Evolutionary conservation across 1,140 invertebrate species (phyloP).

Genomic region (Oryctes rhinoceros): DNA sequence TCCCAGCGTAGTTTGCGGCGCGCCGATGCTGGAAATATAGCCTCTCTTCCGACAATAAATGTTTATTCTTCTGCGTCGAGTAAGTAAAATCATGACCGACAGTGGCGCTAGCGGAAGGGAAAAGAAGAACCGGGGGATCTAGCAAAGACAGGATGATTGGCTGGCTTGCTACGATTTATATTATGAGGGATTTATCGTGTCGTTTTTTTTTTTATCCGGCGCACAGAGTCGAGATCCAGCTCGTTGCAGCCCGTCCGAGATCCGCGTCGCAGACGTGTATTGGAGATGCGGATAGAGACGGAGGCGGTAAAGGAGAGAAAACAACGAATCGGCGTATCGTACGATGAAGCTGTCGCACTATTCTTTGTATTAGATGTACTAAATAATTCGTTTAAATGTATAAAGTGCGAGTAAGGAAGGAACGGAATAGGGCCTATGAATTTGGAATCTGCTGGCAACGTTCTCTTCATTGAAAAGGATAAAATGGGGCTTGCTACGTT

Average conservation of each 20-base stretch:
- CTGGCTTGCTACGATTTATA: conserved; percentile 52
- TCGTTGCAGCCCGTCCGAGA: conserved; percentile 4
- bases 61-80: conserved; percentile 38
- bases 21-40: neutral
- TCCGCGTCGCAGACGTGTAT: neutral
- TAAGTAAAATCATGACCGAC: conserved; percentile 39
- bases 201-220: conserved; percentile 47
- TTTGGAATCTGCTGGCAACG: neutral
- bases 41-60: conserved; percentile 40
- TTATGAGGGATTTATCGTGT: conserved; percentile 52
- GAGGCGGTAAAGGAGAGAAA: neutral
- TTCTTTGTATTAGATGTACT: neutral
- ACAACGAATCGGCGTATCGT: neutral
- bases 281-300: neutral
- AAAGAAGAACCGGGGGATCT: conserved; percentile 39
- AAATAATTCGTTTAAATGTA: neutral
- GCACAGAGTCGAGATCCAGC: neutral
- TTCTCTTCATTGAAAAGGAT: neutral
- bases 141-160: conserved; percentile 53
- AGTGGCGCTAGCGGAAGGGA: conserved; percentile 11
- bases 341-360: neutral
- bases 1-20: neutral
- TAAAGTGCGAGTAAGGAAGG: neutral
- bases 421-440: neutral
- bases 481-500: too few relatives aligned